A percentile compares a stretch with the other conserved stretches of the same genome.
Evolutionary conservation across 2,888 invertebrate genomes (phyloP).

Genomic region (Drosophila parthenogenetica): DNA sequence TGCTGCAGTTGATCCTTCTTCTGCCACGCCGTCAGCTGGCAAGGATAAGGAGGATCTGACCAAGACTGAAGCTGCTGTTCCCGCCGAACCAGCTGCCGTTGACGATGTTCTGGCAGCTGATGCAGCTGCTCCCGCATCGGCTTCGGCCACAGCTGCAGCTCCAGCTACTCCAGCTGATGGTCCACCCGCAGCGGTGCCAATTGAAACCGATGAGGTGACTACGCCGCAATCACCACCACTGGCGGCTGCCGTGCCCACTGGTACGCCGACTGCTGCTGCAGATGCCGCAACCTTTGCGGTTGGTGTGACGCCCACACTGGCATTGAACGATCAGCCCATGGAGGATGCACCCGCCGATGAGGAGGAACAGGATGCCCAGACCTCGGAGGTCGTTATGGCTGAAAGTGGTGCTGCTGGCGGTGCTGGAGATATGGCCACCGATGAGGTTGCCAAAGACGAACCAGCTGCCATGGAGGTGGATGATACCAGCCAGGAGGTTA

Average conservation of each 20-base stretch:
- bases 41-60: conserved; percentile 21
- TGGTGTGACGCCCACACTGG: conserved; percentile 61
- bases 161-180: conserved; percentile 2
- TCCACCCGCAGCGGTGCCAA: conserved; percentile 24
- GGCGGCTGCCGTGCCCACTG: conserved; percentile 4
- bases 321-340: conserved; percentile 77
- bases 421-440: conserved; percentile 82
- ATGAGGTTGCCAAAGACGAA: conserved; percentile 80
- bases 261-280: conserved; percentile 3
- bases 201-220: conserved; percentile 39
- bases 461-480: conserved; percentile 84
- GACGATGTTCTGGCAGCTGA: neutral
- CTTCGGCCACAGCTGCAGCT: neutral
- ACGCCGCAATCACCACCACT: conserved; percentile 38
- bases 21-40: conserved; percentile 16
- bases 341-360: conserved; percentile 82
- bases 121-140: conserved; percentile 11
- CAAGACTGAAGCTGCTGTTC: conserved; percentile 14
- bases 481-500: conserved; percentile 85
- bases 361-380: conserved; percentile 32
- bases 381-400: conserved; percentile 80
- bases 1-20: conserved; percentile 7
- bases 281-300: conserved; percentile 16
- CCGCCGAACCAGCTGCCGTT: conserved; percentile 10
- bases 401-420: conserved; percentile 59